Evolutionary conservation across 2,113 vertebrate species (phyloP).

Genomic region (Tachysurus vachellii): DNA sequence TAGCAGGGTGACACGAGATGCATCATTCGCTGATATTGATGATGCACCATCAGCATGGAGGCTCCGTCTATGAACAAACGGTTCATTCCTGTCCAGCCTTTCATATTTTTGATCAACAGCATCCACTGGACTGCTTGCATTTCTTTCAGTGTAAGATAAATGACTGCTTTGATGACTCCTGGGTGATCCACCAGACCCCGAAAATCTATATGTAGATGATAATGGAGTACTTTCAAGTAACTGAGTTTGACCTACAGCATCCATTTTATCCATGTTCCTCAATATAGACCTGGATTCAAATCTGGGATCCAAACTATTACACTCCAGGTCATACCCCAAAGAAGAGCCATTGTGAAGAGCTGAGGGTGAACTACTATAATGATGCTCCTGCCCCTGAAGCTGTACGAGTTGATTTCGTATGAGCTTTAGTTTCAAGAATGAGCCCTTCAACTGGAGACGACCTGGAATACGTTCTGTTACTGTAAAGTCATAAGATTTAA

Average conservation of each 20-base stretch:
- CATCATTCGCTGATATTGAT: neutral
- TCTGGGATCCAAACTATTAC: conserved; percentile 1
- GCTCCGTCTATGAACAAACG: neutral
- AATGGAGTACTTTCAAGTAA: neutral
- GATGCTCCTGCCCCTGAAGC: conserved; percentile 15
- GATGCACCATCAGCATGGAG: neutral
- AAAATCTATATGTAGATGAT: neutral
- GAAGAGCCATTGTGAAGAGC: neutral
- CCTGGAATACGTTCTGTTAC: neutral
- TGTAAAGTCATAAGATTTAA: conserved; percentile 49
- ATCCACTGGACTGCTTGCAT: neutral
- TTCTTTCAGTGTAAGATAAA: neutral
- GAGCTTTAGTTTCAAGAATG: conserved; percentile 59
- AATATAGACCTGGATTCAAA: conserved; percentile 25
- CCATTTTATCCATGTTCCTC: neutral
- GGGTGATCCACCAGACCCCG: neutral
- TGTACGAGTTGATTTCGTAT: conserved; percentile 49
- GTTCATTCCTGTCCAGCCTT: neutral
- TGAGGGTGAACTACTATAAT: neutral
- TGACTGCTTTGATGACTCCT: neutral
- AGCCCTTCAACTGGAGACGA: conserved; percentile 56
- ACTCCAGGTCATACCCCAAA: neutral
- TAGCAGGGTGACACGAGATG: neutral
- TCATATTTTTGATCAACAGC: neutral
- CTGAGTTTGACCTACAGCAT: neutral